Evolutionary conservation across 2,888 invertebrate species (phyloP).

Genomic region (Cephalotes varians): DNA sequence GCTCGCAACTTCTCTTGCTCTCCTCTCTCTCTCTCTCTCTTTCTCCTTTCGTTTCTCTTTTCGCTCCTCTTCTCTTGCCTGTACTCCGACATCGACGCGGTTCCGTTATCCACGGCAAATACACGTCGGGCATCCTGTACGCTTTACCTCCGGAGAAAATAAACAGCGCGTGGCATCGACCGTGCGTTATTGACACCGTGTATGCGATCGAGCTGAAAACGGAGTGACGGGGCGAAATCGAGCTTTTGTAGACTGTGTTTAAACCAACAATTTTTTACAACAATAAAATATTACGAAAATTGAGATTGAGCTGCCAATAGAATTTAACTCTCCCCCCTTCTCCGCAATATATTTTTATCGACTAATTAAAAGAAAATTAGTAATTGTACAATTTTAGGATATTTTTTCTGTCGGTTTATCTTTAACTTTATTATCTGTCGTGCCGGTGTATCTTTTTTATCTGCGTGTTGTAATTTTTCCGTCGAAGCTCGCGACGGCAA

Average conservation of each 20-base stretch:
- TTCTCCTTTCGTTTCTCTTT: background rate
- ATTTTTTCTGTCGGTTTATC: background rate
- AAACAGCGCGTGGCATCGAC: conserved; percentile 62
- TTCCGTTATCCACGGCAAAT: conserved; percentile 75
- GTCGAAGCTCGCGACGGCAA: background rate
- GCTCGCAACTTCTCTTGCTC: conserved; percentile 20
- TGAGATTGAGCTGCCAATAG: background rate
- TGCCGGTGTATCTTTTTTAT: background rate
- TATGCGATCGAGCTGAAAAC: conserved; percentile 23
- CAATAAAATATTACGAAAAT: background rate
- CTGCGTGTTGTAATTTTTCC: background rate
- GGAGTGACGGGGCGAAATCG: background rate
- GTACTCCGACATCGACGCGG: conserved; percentile 55
- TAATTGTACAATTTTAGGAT: background rate
- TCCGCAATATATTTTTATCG: background rate
- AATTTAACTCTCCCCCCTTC: background rate
- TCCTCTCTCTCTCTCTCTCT: conserved; percentile 17
- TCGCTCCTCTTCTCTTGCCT: conserved; percentile 47
- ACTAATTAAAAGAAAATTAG: background rate
- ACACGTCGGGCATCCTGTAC: conserved; percentile 68
- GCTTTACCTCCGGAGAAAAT: conserved; percentile 70
- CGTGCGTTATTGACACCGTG: conserved; percentile 58
- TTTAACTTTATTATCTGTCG: background rate
- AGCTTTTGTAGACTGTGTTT: conserved; percentile 2
- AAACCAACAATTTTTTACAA: background rate